Base-by-base conservation (phyloP, 2,888 invertebrate genomes). In the Adelphocoris suturalis region DNA sequence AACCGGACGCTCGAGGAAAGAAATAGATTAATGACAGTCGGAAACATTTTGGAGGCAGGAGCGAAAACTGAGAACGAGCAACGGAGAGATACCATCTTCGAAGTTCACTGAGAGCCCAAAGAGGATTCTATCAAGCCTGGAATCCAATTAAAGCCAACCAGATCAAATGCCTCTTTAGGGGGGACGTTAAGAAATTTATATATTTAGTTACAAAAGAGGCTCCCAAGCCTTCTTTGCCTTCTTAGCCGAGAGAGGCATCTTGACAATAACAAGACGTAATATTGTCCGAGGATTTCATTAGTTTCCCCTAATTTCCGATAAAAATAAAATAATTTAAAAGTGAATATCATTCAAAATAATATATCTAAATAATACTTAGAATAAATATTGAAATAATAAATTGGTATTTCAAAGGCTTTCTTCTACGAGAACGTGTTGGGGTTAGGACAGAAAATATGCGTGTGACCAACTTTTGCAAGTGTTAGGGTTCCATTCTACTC, bases 71-170 rank as follows among this genome's bases (percentile, higher is more conserved):
- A 85, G 61, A 19, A 37, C 52, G 14, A 52, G 9, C 14, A 47
- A 52, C 47, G 57, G 57, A 2, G 16, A 57, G 57, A 84, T 52
- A 84, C 52, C 57, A 84, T 57, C 84, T 52, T 19, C 47, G 57
- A 61, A 85, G 85, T 61, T 85, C 37, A 61, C 61, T 48, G 85
- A 85, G 85, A 80, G 47, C 16, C 61, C 37, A 61, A 85, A 46
- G 85, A 57, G 85, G 85, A 61, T 85, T 85, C 85, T 61, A 61
- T 61, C 85, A 61, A 61, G 82, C 37, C 55, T 37, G 85, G 85
- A 85, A 85, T 85, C 55, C 85, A 85, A 85, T 85, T 85, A 85
- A 85, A 85, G 46, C 85, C 27, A 61, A 85, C 82, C 85, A 85
- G 85, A 85, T 85, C 85, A 85, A 85, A 85, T 85, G 61, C 85